Evolutionary conservation across 2,888 invertebrate species (phyloP).

Genomic region (Craniophora ligustri): DNA sequence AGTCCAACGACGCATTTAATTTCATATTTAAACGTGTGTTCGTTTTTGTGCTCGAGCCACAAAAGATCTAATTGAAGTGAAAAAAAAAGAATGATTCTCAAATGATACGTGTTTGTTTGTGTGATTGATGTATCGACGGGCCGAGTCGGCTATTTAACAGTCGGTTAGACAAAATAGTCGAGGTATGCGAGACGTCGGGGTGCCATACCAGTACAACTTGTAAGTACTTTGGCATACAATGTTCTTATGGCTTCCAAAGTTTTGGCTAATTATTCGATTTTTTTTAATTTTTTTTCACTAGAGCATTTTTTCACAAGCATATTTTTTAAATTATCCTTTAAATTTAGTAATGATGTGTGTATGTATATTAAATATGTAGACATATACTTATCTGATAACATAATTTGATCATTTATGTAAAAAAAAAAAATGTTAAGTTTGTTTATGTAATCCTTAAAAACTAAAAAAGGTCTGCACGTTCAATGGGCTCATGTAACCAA

Average conservation of each 20-base stretch:
- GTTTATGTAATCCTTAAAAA: too few relatives aligned
- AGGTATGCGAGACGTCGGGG: slow-evolving; percentile 75
- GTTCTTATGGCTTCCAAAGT: slow-evolving; percentile 69
- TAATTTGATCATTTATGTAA: too few relatives aligned
- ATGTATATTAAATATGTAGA: too few relatives aligned
- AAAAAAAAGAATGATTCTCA: slow-evolving; percentile 77
- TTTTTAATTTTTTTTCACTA: too few relatives aligned
- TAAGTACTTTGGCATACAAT: slow-evolving; percentile 65
- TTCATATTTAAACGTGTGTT: slow-evolving; percentile 75
- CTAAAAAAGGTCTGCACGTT: too few relatives aligned
- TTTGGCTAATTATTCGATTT: slow-evolving; percentile 33
- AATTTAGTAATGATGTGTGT: too few relatives aligned
- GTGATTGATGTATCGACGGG: slow-evolving; percentile 87
- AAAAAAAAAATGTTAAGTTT: too few relatives aligned
- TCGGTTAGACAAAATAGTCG: slow-evolving; percentile 86
- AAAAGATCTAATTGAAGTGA: slow-evolving; percentile 87
- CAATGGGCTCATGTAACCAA: too few relatives aligned
- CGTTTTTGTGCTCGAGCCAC: slow-evolving; percentile 75
- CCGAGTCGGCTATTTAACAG: slow-evolving; percentile 85
- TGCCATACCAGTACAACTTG: slow-evolving; percentile 74
- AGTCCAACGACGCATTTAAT: slow-evolving; percentile 82
- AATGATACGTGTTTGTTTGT: slow-evolving; percentile 79
- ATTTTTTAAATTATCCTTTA: too few relatives aligned
- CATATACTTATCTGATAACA: too few relatives aligned
- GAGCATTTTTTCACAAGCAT: too few relatives aligned